Percentiles rank a stretch among this genome's conserved stretches.
Conservation (phyloP, 2,113 vertebrate species). For the Phalacrocorax brasilianus region DNA sequence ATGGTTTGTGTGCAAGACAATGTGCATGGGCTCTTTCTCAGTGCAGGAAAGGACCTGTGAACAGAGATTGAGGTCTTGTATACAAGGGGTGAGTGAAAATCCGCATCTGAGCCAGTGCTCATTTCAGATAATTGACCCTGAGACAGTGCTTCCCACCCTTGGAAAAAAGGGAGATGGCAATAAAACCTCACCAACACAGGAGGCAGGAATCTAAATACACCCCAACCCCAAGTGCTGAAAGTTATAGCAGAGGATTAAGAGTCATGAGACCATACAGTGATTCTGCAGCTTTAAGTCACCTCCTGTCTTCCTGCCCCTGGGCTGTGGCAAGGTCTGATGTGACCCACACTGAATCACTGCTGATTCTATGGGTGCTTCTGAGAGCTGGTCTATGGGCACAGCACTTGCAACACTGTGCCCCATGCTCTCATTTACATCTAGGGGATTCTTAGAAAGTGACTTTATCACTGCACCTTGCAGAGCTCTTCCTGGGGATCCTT, state of each 20-base stretch:
- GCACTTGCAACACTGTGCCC: not conserved
- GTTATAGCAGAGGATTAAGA: not conserved
- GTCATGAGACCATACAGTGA: not conserved
- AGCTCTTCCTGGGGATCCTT: not conserved
- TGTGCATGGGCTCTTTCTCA: not conserved
- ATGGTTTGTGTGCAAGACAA: not conserved
- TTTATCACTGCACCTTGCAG: not conserved
- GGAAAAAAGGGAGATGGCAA: not conserved
- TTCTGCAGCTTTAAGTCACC: not conserved
- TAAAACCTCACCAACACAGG: not conserved
- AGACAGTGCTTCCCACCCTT: not conserved
- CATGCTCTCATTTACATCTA: not conserved
- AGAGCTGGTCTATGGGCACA: not conserved
- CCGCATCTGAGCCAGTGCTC: not conserved
- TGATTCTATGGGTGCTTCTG: not conserved
- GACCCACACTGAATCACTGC: not conserved
- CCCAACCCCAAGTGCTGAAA: not conserved
- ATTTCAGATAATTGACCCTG: not conserved
- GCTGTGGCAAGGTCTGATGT: not conserved
- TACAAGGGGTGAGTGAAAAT: not conserved
- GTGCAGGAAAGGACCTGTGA: not conserved
- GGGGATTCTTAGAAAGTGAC: not conserved
- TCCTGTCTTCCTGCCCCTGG: not conserved
- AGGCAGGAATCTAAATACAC: not conserved
- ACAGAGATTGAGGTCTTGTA: accelerated